Percentiles rank a stretch among this genome's conserved stretches.
Evolutionary conservation across 2,888 invertebrate species (phyloP).

Genomic region (Mythimna ferrago): DNA sequence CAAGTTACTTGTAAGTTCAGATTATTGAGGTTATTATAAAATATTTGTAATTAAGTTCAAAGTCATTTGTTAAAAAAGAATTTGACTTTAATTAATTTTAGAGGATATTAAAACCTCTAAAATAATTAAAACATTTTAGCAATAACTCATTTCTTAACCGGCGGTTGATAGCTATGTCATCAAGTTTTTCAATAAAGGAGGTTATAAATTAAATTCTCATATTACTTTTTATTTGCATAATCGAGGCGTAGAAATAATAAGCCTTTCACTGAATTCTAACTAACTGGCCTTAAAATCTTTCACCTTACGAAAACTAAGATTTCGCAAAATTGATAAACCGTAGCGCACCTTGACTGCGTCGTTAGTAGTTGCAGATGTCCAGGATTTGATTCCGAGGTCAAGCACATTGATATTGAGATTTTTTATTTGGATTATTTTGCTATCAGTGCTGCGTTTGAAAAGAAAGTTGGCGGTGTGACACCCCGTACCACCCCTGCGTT

Average conservation of each 20-base stretch:
- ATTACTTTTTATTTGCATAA: conserved; percentile 45
- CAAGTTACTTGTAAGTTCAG: conserved; percentile 28
- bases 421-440: no score
- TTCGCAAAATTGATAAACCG: not conserved
- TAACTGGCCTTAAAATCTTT: conserved; percentile 10
- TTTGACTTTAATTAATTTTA: no score
- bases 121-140: conserved; percentile 8
- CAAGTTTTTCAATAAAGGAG: conserved; percentile 29
- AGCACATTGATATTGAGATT: no score
- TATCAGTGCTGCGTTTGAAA: no score
- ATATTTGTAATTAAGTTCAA: not conserved
- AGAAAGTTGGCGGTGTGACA: no score
- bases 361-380: no score
- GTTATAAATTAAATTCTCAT: conserved; percentile 19
- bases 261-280: conserved; percentile 37
- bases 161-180: conserved; percentile 24
- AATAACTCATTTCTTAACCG: conserved; percentile 41
- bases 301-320: not conserved
- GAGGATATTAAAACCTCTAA: not conserved
- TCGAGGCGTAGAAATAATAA: conserved; percentile 16
- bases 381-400: no score
- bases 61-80: not conserved
- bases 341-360: no score
- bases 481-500: no score
- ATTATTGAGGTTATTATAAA: conserved; percentile 4